phyloP scores from a whole-genome alignment of 2,888 invertebrate species.

The Nemotelus pantherinus region DNA sequence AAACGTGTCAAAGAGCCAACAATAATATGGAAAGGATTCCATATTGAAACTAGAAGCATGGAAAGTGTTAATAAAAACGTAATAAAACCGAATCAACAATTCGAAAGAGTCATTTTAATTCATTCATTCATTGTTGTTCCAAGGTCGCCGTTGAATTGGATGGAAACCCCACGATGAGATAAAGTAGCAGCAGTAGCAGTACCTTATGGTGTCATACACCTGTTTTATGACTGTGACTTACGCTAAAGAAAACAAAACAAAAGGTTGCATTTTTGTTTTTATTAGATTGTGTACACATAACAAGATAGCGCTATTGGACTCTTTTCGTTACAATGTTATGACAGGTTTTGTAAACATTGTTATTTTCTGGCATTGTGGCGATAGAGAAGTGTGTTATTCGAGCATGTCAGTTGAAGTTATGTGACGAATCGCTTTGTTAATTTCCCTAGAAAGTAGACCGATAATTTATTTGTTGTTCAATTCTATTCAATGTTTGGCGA shows the following conservation, averaged over 20 bases:
- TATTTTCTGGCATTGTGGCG: not conserved
- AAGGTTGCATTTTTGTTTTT: slow-evolving; percentile 25
- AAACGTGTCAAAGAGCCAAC: too few relatives aligned
- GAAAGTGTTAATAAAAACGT: not conserved
- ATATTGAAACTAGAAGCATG: not conserved
- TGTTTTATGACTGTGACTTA: slow-evolving; percentile 13
- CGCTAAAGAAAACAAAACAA: slow-evolving; percentile 28
- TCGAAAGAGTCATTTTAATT: slow-evolving; percentile 3
- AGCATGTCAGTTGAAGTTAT: not conserved
- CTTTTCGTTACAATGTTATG: slow-evolving; percentile 25
- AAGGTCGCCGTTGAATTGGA: slow-evolving; percentile 7
- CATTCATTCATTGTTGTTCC: slow-evolving; percentile 16
- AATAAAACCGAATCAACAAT: not conserved
- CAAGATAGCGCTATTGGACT: slow-evolving; percentile 9
- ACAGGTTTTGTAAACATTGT: slow-evolving; percentile 31
- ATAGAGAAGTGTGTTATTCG: not conserved
- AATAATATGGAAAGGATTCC: too few relatives aligned
- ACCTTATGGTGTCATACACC: slow-evolving; percentile 23
- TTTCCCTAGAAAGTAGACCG: not conserved
- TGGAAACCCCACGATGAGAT: slow-evolving; percentile 27
- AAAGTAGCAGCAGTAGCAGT: not conserved
- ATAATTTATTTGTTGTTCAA: slow-evolving; percentile 1
- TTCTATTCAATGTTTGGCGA: not conserved
- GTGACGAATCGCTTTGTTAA: too few relatives aligned
- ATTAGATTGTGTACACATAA: slow-evolving; percentile 21